A percentile compares a stretch with the other conserved stretches of the same genome.
These are phyloP conservation scores for Oncorhynchus gorbuscha DNA, from an alignment of 2,113 vertebrate species.

Conservation along the genomic window DNA sequence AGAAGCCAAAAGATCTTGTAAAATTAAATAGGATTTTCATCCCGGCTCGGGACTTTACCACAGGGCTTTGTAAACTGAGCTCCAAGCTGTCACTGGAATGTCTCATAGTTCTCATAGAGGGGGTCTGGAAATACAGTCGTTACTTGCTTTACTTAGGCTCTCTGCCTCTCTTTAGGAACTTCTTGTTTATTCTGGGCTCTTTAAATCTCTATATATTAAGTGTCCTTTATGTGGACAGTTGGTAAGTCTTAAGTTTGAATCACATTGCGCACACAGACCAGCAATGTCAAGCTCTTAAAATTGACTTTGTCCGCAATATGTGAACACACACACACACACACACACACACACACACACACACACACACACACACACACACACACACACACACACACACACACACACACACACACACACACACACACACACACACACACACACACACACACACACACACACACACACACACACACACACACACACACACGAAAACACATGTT, in stretches of 20 bases:
- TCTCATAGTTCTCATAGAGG: constrained; percentile 44
- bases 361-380: no score
- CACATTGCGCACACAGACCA: constrained; percentile 9
- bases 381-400: no score
- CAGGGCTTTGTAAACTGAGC: constrained; percentile 64
- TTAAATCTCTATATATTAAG: constrained; percentile 60
- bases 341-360: no score
- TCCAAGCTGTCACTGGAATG: constrained; percentile 65
- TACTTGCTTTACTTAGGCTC: constrained; percentile 60
- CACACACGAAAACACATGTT: no score
- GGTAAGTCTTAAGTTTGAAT: constrained; percentile 20
- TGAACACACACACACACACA: neutral
- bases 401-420: no score
- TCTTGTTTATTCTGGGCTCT: constrained; percentile 55
- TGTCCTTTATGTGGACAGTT: constrained; percentile 60
- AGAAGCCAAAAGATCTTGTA: constrained; percentile 70
- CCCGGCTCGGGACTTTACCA: constrained; percentile 63
- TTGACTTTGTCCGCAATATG: neutral
- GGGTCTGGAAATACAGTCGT: constrained; percentile 63
- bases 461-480: no score
- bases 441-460: no score
- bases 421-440: no score
- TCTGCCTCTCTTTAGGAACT: constrained; percentile 56
- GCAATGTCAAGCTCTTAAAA: constrained; percentile 11
- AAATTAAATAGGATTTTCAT: constrained; percentile 77